Evolutionary conservation across 1,140 invertebrate genomes (phyloP), one percentile per base, ranked within the genome.

Genomic region (Diachasma alloeum): DNA sequence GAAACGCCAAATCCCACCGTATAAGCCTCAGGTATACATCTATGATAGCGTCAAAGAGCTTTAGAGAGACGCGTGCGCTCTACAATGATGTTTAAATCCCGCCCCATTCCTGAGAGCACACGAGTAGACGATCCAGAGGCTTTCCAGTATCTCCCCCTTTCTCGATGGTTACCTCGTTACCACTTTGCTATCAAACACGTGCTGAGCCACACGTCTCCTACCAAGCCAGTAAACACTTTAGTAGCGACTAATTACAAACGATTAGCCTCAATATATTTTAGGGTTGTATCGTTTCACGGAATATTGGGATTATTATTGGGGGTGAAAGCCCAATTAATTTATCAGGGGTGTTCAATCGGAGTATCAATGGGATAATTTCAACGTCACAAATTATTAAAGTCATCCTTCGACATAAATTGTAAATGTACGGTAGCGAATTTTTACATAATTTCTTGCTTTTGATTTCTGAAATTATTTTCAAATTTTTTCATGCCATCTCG

Each of bases 191-290:
- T 82, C 79, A 84, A 84, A 84, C 59, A 63, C 59, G 59, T 63
- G 59, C 59, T 26, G 10, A 4, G 22, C 82, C 81, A 82, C 79
- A 79, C 80, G 81, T 81, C 81, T 83, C 86, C 83, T 80, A 80
- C 78, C 83, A 1, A 83, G 78, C 77, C 84, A 87, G 81, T 88
- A 87, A 87, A 87, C 87, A 87, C 85, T 86, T 82, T 81, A 85
- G 82, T 87, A 80, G 80, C 78, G 82, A 87, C 86, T 87, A 88
- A 88, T 88, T 87, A 85, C 85, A 24, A 84, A 86, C 85, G 87
- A 86, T 88, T 87, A 87, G 87, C 86, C 83, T 6, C 19, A 26
- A 15, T 48, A 17, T 46, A 44, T 26, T 71, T 26, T 17, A 36
- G 6, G 17, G 11, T 63, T 73, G 72, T 73, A 56, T 73, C 26